A percentile compares a stretch with the other conserved stretches of the same genome.
phyloP scores from a whole-genome alignment of 1,140 invertebrate species.

The Glomeris maerens region DNA sequence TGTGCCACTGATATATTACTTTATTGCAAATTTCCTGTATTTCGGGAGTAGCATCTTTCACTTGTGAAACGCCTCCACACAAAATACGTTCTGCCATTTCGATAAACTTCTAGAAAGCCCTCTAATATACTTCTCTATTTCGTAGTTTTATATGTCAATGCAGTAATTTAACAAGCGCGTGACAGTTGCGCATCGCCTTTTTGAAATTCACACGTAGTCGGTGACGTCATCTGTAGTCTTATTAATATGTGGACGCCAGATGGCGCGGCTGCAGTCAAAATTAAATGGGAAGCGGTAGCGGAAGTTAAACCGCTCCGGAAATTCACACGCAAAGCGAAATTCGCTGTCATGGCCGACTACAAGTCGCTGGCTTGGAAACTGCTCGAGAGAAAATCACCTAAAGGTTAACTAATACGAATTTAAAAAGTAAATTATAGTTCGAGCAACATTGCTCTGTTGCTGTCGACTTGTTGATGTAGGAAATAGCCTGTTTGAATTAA shows the following conservation, averaged over 20 bases:
- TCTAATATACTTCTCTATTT: not conserved
- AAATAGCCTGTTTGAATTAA: not conserved
- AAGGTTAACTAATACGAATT: no score
- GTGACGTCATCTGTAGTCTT: not conserved
- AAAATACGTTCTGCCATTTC: no score
- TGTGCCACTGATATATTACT: not conserved
- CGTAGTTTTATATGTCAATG: not conserved
- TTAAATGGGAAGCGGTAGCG: no score
- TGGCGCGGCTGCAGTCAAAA: no score
- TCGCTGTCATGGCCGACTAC: no score
- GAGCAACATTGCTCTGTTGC: not conserved
- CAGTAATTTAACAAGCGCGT: not conserved
- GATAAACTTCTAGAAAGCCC: no score
- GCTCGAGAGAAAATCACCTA: no score
- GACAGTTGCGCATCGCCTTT: not conserved
- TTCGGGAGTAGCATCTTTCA: not conserved
- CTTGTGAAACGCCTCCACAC: not conserved
- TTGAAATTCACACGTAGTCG: not conserved
- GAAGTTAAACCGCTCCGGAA: no score
- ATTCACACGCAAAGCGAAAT: no score
- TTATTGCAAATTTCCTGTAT: not conserved
- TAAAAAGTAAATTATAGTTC: no score
- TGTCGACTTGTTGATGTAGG: not conserved
- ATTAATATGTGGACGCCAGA: no score
- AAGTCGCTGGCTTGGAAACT: no score